Evolutionary conservation across 2,888 invertebrate species (phyloP), one percentile per base, ranked within the genome.

Genomic region (Lacanobia wlatinum): DNA sequence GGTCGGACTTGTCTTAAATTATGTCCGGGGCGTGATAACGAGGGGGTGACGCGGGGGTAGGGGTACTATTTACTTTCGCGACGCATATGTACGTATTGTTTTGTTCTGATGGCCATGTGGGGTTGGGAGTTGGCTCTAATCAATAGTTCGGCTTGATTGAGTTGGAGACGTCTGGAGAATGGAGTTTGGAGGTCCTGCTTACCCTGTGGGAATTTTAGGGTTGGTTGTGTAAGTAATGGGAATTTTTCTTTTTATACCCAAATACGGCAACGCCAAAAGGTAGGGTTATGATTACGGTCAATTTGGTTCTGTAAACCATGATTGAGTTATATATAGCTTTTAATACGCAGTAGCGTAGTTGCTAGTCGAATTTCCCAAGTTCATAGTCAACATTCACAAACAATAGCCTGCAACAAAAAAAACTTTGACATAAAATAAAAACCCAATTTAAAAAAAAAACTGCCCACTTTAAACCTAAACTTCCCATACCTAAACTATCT

Each of bases 11-110:
- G 91, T 92, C 94, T 94, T 95, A 95, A 95, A 95, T 95, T 94
- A 95, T 95, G 94, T 95, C 92, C 93, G 91, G 93, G 89, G 94
- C 95, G 95, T 95, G 95, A 94, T 95, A 94, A 94, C 94, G 93
- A 93, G 92, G 82, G 83, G 77, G 76, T 48, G 64, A 53, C 14
- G 12, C 6, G 46, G 68, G 69, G 78, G 87, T 73, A 80, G 73
- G 78, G 88, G 77, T 82, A 84, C 78, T 91, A 90, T 93, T 92
- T 93, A 92, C 92, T 92, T 90, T 89, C 85, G 90, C 89, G 90
- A 86, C 78, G 84, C 89, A 89, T 88, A 86, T 82, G 82, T 78
- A 80, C 82, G 80, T 78, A 80, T 80, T 80, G 80, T 80, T 82
- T 84, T 81, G 70, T 71, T 70, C 70, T 70, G 76, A 76, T 67